Conservation (phyloP, 2,113 vertebrate genomes). For the Thinocorus orbignyianus region DNA sequence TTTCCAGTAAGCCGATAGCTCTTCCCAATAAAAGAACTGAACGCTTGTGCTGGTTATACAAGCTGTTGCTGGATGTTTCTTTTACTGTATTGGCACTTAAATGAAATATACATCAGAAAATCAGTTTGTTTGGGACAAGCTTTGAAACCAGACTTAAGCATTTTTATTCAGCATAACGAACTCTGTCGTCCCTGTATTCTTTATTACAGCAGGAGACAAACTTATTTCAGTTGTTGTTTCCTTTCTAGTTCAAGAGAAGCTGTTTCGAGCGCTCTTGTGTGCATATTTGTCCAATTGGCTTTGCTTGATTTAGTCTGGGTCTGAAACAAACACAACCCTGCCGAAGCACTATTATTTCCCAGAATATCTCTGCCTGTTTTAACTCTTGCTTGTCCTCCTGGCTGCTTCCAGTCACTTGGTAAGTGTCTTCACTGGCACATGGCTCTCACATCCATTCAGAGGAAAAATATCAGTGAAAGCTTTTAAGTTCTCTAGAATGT, state of each 20-base stretch:
- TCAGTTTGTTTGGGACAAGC: neutral
- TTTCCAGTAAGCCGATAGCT: neutral
- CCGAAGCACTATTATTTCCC: neutral
- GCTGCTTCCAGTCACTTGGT: neutral
- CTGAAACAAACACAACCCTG: neutral
- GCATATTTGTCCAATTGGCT: neutral
- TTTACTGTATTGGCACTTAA: neutral
- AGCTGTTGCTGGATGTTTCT: neutral
- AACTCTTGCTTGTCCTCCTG: neutral
- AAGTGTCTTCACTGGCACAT: neutral
- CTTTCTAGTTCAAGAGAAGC: neutral
- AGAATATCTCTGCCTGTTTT: neutral
- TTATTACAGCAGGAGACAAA: neutral
- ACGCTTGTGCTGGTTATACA: neutral
- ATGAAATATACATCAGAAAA: neutral
- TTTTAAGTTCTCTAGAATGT: neutral
- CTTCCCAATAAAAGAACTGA: constrained; percentile 51
- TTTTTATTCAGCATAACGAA: neutral
- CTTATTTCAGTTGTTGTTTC: neutral
- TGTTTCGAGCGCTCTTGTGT: neutral
- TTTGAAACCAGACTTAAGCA: neutral
- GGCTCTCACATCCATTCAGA: neutral
- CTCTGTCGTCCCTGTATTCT: neutral
- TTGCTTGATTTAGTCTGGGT: neutral
- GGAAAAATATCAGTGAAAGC: neutral